Conservation (phyloP, 2,113 vertebrate genomes). For the Candoia aspera region DNA sequence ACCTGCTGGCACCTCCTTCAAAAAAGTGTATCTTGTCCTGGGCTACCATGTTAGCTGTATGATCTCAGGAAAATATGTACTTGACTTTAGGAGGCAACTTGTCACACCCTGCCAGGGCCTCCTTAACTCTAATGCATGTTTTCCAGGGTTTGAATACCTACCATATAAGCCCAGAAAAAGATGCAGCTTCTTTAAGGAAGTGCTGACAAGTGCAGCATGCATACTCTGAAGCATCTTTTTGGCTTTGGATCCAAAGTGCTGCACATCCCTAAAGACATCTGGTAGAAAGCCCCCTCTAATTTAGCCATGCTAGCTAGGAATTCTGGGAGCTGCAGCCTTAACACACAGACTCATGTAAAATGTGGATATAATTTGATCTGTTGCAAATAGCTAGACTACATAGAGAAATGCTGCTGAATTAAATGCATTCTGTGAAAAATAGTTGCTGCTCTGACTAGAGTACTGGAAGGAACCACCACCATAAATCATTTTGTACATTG, state of each 20-base stretch:
- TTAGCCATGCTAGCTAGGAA: background rate
- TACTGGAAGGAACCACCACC: background rate
- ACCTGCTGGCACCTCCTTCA: background rate
- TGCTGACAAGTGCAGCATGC: background rate
- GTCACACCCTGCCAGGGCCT: background rate
- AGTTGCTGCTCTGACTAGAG: background rate
- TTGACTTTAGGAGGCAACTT: background rate
- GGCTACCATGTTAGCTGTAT: background rate
- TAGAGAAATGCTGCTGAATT: background rate
- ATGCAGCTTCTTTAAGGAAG: background rate
- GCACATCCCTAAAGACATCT: background rate
- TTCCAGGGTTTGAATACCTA: background rate
- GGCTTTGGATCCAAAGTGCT: background rate
- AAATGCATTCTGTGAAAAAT: background rate
- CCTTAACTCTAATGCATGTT: background rate
- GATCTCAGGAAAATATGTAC: background rate
- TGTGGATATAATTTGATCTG: background rate
- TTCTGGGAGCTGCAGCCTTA: background rate
- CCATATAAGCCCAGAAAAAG: background rate
- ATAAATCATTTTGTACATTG: background rate
- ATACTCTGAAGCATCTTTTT: background rate
- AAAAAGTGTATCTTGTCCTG: background rate
- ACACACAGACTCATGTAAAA: background rate
- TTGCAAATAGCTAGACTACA: background rate
- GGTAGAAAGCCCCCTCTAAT: background rate